Conservation (phyloP, 2,888 invertebrate genomes). For the Macroteleia sp. region DNA sequence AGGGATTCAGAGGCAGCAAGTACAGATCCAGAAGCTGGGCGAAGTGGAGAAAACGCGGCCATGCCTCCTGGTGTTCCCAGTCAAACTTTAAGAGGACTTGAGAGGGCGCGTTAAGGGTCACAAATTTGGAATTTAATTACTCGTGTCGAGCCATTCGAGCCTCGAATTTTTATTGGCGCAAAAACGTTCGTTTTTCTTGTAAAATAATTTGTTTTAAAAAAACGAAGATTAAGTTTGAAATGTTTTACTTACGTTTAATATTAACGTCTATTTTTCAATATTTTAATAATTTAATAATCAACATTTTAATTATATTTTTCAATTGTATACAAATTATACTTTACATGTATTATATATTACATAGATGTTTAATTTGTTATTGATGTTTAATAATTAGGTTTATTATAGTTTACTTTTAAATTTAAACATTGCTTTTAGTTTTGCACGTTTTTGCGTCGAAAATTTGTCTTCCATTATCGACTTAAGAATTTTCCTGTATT, state of each 20-base stretch:
- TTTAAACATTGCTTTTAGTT: no score
- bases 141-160: constrained; percentile 42
- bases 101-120: constrained; percentile 74
- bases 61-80: constrained; percentile 78
- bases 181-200: constrained; percentile 25
- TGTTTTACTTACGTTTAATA: no score
- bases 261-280: no score
- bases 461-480: constrained; percentile 51
- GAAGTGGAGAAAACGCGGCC: constrained; percentile 70
- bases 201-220: no score
- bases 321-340: no score
- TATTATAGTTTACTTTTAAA: neutral
- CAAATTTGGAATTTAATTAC: constrained; percentile 22
- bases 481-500: constrained; percentile 17
- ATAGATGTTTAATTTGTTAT: no score
- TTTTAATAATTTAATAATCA: no score
- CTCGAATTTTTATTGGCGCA: constrained; percentile 43
- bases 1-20: constrained; percentile 79
- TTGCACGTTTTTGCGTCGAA: constrained; percentile 45
- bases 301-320: no score
- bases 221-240: no score
- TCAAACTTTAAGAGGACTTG: constrained; percentile 74
- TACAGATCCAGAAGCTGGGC: constrained; percentile 78
- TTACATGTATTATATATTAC: no score
- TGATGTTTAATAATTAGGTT: neutral